Percentiles rank a stretch among this genome's conserved stretches.
Evolutionary conservation across 2,888 invertebrate genomes (phyloP).

Genomic region (Drosophila fungiperda): DNA sequence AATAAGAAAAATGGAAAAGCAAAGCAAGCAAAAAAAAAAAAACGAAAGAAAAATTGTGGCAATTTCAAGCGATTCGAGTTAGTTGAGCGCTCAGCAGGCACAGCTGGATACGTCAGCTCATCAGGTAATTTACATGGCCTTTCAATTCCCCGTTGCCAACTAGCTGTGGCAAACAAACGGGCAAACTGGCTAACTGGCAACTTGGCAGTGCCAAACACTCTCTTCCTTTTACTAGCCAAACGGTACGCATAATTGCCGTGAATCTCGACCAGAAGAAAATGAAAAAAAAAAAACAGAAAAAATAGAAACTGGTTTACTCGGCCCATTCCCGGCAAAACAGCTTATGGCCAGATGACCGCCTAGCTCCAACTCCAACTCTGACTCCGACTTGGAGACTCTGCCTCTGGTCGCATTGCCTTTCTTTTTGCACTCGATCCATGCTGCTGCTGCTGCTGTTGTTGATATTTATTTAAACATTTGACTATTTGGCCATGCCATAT

Average conservation of each 20-base stretch:
- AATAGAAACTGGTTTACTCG: constrained; percentile 50
- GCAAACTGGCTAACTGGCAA: constrained; percentile 14
- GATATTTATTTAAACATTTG: constrained; percentile 47
- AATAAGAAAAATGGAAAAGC: constrained; percentile 4
- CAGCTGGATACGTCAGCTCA: constrained; percentile 75
- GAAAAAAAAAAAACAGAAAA: neutral
- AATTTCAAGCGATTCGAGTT: constrained; percentile 50
- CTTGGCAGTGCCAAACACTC: constrained; percentile 68
- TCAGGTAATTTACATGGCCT: constrained; percentile 77
- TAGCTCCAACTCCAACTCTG: constrained; percentile 8
- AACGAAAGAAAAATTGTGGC: constrained; percentile 60
- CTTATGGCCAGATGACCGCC: constrained; percentile 43
- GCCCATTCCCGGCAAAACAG: constrained; percentile 30
- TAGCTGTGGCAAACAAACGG: constrained; percentile 13
- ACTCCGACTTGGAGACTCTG: constrained; percentile 4
- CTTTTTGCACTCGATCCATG: constrained; percentile 46
- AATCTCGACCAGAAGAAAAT: constrained; percentile 66
- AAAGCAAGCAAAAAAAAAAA: constrained; percentile 5
- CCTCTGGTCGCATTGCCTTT: constrained; percentile 41
- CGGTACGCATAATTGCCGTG: constrained; percentile 75
- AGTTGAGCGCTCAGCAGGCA: constrained; percentile 50
- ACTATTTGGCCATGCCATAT: constrained; percentile 42
- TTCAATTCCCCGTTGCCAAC: constrained; percentile 71
- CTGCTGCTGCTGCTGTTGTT: constrained; percentile 4
- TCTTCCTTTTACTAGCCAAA: constrained; percentile 77